phyloP scores from a whole-genome alignment of 2,888 invertebrate genomes.

The Pterobdella sp. region DNA sequence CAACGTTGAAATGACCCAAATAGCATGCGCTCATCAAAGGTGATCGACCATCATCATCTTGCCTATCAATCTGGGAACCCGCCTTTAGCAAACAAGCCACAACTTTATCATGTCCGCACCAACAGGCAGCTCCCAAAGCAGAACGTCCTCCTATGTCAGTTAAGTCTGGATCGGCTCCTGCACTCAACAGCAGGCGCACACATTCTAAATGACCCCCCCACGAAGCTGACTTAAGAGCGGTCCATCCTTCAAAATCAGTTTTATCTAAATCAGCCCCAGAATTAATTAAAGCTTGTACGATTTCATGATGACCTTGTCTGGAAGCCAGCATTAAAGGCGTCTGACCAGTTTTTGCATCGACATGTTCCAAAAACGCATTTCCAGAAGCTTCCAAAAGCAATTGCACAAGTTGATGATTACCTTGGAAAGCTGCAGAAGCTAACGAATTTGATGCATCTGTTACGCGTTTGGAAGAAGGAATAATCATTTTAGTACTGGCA shows the following conservation, averaged over 20 bases:
- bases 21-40: slow-evolving; percentile 63
- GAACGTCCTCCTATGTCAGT: slow-evolving; percentile 61
- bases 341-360: slow-evolving; percentile 44
- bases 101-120: slow-evolving; percentile 55
- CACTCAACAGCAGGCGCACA: slow-evolving; percentile 43
- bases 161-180: slow-evolving; percentile 46
- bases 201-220: slow-evolving; percentile 77
- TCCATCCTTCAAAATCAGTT: slow-evolving; percentile 53
- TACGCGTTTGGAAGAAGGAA: slow-evolving; percentile 56
- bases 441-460: slow-evolving; percentile 56
- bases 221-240: slow-evolving; percentile 67
- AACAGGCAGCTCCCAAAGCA: slow-evolving; percentile 75
- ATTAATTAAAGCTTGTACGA: slow-evolving; percentile 52
- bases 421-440: slow-evolving; percentile 60
- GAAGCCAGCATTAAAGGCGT: slow-evolving; percentile 72
- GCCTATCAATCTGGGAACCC: slow-evolving; percentile 51
- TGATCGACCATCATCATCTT: slow-evolving; percentile 54
- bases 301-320: slow-evolving; percentile 45
- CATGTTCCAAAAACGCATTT: slow-evolving; percentile 53
- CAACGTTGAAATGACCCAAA: slow-evolving; percentile 59
- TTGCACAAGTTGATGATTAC: slow-evolving; percentile 67
- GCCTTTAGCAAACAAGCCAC: slow-evolving; percentile 58
- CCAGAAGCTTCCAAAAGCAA: slow-evolving; percentile 77
- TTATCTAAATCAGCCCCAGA: slow-evolving; percentile 46
- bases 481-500: slow-evolving; percentile 55